Conservation (phyloP, 2,888 invertebrate species). For the Melangyna quadrimaculata region DNA sequence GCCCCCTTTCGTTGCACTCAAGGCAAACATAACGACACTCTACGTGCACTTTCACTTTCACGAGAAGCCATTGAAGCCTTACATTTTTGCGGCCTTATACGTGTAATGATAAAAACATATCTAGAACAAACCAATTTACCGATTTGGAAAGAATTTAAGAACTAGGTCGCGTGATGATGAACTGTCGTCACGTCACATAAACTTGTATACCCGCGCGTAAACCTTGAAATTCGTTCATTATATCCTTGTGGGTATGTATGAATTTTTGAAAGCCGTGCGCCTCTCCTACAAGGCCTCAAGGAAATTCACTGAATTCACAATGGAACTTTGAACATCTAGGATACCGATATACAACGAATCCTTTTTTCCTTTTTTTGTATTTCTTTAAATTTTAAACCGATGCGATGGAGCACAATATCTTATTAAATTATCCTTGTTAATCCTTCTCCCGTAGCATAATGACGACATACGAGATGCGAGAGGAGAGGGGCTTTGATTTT, state of each 20-base stretch:
- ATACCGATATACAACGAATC: neutral
- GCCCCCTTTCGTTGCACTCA: constrained; percentile 31
- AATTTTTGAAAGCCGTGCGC: neutral
- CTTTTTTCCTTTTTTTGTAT: neutral
- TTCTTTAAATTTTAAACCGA: constrained; percentile 24
- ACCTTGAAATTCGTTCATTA: constrained; percentile 29
- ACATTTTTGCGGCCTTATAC: constrained; percentile 47
- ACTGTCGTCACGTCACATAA: constrained; percentile 9
- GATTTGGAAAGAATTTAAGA: constrained; percentile 59
- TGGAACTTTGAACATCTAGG: neutral
- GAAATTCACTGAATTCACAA: constrained; percentile 40
- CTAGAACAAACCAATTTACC: constrained; percentile 68
- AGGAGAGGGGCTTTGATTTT: neutral
- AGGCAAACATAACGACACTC: constrained; percentile 47
- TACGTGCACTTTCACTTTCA: constrained; percentile 65
- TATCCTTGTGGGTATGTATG: constrained; percentile 4
- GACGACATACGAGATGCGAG: neutral
- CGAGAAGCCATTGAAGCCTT: constrained; percentile 64
- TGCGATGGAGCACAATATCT: constrained; percentile 37
- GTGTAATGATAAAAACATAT: constrained; percentile 54
- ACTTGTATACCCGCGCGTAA: neutral
- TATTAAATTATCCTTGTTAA: constrained; percentile 53
- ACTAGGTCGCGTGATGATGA: constrained; percentile 51
- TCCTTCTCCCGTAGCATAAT: constrained; percentile 3
- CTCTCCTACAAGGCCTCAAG: constrained; percentile 13